Evolutionary conservation across 2,888 invertebrate species (phyloP), one percentile per base, ranked within the genome.

Genomic region (Axea sp.): DNA sequence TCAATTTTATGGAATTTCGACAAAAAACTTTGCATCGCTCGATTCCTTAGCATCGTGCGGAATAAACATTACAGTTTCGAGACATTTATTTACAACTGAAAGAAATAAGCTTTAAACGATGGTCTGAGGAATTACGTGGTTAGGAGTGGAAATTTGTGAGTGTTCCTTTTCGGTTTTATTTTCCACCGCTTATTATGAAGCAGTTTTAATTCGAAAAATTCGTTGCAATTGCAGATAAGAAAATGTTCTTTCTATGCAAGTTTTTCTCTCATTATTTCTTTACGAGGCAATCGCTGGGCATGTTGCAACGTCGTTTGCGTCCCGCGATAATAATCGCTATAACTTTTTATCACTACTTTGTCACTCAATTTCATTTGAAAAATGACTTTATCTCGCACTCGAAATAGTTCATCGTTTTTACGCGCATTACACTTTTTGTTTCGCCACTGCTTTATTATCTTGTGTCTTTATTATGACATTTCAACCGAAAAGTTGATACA

Each of bases 271-370:
- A 71, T 75, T 69, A 71, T 69, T 60, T 65, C 55, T 67, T 71
- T 69, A 71, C 65, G 65, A 71, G 65, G 67, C 65, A 75, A 75
- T 75, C 71, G 65, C 69, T 60, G 65, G 43, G 22, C 65, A 51
- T 75, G 74, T 75, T 69, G 74, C 65, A 74, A 74, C 62, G 60
- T 14, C 39, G 64, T 74, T n/a, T 69, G 65, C 69, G 69, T 69
- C 64, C 45, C 55, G 64, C 65, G 74, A 69, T 74, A 69, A 65
- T 69, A 69, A 74, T 65, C 69, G 47, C 53, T 47, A 33, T 33
- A 39, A 47, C 33, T 71, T 71, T 71, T 62, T 55, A 62, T 55
- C 71, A 64, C 47, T 49, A 68, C 55, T 68, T 73, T 69, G 55
- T 67, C 62, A 67, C 57, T 24, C 39, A 47, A 64, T 57, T 69